Evolutionary conservation across 2,888 invertebrate genomes (phyloP), one percentile per base, ranked within the genome.

Genomic region (Catocala fraxini): DNA sequence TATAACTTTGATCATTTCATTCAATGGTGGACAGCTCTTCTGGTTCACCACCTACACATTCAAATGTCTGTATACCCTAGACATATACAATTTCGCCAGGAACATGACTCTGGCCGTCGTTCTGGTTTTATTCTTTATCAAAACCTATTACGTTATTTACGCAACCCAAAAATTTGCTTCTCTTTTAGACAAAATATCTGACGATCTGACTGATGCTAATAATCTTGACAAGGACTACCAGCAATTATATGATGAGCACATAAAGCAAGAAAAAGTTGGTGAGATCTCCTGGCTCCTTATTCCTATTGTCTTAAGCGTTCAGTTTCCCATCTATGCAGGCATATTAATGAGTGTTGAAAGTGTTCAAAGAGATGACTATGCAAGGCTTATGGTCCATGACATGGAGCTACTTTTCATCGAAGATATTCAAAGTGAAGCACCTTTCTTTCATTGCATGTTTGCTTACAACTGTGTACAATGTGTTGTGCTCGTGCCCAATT

Each of bases 401-500:
- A 88, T 90, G 85, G 87, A 89, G 3, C 54, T 90, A 9, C 80
- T 83, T 48, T 86, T 70, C 55, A 64, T 90, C 5, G 86, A 89
- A 69, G 80, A 90, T 42, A 85, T 85, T 53, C 90, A 92, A 64
- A 86, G 81, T 61, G 84, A 88, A 12, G 74, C 86, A 5, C 91
- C 91, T 0, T 89, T 88, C 65, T 91, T 87, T 51, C 85, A 91
- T 64, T 66, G 86, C 1, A 74, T 89, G 52, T 92, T 89, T 60
- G 85, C 82, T 0, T 90, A 88, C 68, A 89, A 84, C 54, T 78
- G 86, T 33, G 9, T 80, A 0, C 85, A 86, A 53, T 85, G 85
- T 39, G 41, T 87, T 0, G 70, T 84, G 5, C 73, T 91, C 0
- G 73, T 83, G 1, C 86, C 87, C 2, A 85, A 85, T 43, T 91